These are phyloP conservation scores for Gadus chalcogrammus DNA, from an alignment of 2,113 vertebrate genomes.

Conservation along the genomic window DNA sequence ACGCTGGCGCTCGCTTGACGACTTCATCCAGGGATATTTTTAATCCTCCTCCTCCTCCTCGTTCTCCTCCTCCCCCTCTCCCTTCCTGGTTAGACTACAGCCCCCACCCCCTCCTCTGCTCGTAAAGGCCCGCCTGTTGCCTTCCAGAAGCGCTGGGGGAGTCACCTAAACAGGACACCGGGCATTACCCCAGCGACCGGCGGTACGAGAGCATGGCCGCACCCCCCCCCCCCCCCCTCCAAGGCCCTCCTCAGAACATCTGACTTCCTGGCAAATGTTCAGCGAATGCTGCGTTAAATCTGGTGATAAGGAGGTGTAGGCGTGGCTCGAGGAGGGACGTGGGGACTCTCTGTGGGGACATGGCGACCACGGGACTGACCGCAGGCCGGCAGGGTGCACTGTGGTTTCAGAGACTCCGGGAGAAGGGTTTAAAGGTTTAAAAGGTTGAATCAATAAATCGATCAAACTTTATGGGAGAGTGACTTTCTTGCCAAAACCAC, in stretches of 20 bases:
- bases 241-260: constrained; percentile 29
- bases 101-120: constrained; percentile 17
- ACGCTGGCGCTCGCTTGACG: neutral
- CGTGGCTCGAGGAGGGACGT: neutral
- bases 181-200: constrained; percentile 4
- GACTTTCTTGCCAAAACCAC: too few relatives aligned
- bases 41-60: constrained; percentile 7
- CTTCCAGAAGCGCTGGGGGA: constrained; percentile 50
- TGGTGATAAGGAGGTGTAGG: constrained; percentile 18
- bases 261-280: constrained; percentile 42
- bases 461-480: too few relatives aligned
- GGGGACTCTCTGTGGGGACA: neutral
- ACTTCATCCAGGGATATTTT: neutral
- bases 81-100: constrained; percentile 31
- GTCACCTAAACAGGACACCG: constrained; percentile 56
- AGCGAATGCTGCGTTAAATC: constrained; percentile 42
- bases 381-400: too few relatives aligned
- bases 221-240: too few relatives aligned
- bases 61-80: constrained; percentile 6
- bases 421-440: too few relatives aligned
- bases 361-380: too few relatives aligned
- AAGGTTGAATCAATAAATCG: too few relatives aligned
- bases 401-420: too few relatives aligned
- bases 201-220: too few relatives aligned
- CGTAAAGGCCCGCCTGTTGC: constrained; percentile 64